Evolutionary conservation across 2,888 invertebrate species (phyloP), one percentile per base, ranked within the genome.

Genomic region (Dexiosoma caninum): DNA sequence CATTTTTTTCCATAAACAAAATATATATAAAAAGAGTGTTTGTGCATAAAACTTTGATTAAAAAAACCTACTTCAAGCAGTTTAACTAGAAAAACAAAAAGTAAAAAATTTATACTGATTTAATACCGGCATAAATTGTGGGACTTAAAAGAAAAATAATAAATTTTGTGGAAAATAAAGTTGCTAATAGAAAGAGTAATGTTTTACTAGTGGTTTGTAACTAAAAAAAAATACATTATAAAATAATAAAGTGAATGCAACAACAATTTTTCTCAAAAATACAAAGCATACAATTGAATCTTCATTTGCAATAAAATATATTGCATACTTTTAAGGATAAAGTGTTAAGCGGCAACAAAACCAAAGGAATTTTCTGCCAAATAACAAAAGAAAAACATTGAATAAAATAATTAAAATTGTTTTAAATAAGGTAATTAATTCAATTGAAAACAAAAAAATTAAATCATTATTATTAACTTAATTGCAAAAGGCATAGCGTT

Each of bases 51-150:
- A 72, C 53, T 62, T 51, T 16, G 16, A 40, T 40, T n/a, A 60
- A 51, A 51, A 10, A 30, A 71, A 60, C 49, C 21, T 23, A 7
- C 5, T 32, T 27, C 6, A 32, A 53, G 55, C 57, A 46, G 14
- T 69, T 35, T 3, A 16, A 66, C 23, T 37, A 10, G 14, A 37
- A 64, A 3, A 49, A 49, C 40, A 19, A 10, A 59, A 27, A 37
- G 10, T 6, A 44, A 4, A 10, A 23, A 6, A 21, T 8, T 57
- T 23, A 35, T 32, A 62, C 8, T 21, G 21, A 53, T 12, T 19
- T 35, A 46, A 44, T 42, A 14, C 72, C 72, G 72, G 72, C 72
- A 46, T 27, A 71, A 57, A 35, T 42, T 32, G 19, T 30, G 51
- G 14, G 10, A 42, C 23, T 49, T 40, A 49, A 55, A 9, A 12